These are phyloP conservation scores for Ceriagrion tenellum DNA, from an alignment of 2,888 invertebrate species.

Conservation along the genomic window DNA sequence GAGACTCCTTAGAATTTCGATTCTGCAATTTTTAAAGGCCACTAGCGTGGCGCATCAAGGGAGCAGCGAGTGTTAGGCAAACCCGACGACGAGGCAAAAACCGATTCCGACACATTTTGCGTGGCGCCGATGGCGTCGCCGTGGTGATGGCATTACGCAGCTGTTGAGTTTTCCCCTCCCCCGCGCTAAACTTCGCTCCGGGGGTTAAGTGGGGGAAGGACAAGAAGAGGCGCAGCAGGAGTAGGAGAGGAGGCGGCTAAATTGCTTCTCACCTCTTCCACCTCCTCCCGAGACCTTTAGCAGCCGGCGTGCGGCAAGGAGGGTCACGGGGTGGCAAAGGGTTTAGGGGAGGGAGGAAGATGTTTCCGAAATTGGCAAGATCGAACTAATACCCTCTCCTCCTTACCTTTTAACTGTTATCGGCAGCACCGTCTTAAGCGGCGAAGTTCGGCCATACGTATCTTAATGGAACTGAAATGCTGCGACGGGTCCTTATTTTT, in stretches of 20 bases:
- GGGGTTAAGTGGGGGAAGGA: not conserved
- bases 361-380: slow-evolving; percentile 25
- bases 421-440: not conserved
- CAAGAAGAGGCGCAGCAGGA: no score
- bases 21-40: no score
- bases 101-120: not conserved
- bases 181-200: not conserved
- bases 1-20: no score
- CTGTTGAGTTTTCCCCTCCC: not conserved
- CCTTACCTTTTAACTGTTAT: not conserved
- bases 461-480: not conserved
- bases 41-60: no score
- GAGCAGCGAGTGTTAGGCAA: not conserved
- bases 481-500: not conserved
- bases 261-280: slow-evolving; percentile 26
- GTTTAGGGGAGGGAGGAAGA: not conserved
- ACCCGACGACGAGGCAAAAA: not conserved
- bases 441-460: not conserved
- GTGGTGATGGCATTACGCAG: not conserved
- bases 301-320: not conserved
- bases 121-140: not conserved
- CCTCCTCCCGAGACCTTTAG: not conserved
- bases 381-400: not conserved
- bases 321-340: not conserved
- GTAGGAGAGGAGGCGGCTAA: not conserved